Conservation (phyloP, 64 coral and sea anemone species). For the Actinia tenebrosa region DNA sequence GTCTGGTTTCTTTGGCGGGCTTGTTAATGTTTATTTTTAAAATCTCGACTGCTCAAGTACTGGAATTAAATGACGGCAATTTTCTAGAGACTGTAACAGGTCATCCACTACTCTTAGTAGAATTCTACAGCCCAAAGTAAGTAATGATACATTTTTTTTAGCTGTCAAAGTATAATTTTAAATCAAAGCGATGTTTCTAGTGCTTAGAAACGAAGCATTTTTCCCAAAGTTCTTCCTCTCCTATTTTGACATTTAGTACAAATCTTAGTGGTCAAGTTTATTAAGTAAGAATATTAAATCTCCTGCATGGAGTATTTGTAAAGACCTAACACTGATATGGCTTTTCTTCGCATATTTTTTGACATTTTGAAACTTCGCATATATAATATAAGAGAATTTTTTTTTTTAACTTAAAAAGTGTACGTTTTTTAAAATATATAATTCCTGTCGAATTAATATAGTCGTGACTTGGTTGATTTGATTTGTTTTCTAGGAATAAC, state of each 20-base stretch:
- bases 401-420: too few relatives aligned
- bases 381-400: background rate
- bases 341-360: background rate
- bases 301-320: background rate
- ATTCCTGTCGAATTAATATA: too few relatives aligned
- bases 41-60: conserved; percentile 9
- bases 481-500: too few relatives aligned
- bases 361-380: background rate
- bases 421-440: too few relatives aligned
- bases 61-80: conserved; percentile 8
- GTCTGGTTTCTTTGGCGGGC: background rate
- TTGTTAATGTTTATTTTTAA: background rate
- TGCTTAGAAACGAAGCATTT: background rate
- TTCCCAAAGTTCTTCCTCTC: background rate
- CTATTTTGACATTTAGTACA: background rate
- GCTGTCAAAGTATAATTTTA: background rate
- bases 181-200: background rate
- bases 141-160: background rate
- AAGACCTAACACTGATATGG: background rate
- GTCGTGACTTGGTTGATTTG: too few relatives aligned
- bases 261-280: background rate
- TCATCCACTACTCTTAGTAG: background rate
- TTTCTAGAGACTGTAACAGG: background rate
- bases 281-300: conserved; percentile 13
- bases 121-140: conserved; percentile 24